Base-by-base conservation (phyloP, 2,888 invertebrate species). In the Heliothis peltigera region DNA sequence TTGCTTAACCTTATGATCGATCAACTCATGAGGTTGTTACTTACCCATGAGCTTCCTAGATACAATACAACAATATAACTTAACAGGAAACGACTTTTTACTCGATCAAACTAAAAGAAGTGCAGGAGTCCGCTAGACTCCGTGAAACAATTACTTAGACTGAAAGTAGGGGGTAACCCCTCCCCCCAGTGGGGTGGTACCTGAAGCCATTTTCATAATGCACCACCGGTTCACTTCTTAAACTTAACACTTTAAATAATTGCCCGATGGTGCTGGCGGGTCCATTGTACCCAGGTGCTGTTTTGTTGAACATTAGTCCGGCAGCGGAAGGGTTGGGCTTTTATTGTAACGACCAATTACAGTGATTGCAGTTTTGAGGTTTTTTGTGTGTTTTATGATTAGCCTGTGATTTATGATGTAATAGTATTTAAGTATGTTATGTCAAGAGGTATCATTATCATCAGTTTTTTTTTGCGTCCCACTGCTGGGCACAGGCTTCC, bases 171-270 rank as follows among this genome's bases (percentile, higher is more conserved):
- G 70, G 44, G 71, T 1, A 21, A 53, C 47, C 59, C 19, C 55
- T 43, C 67, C 57, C 49, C 54, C 42, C 59, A 39, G n/a, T n/a
- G n/a, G n/a, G 77, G 59, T 61, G 71, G 78, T 64, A 73, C 75
- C 80, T 81, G 80, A 76, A 86, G 87, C 91, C 87, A 92, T 92
- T 92, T 91, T 90, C 91, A 92, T 92, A 92, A 92, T 92, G 92
- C 92, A 91, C 89, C 66, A 68, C 64, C 84, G 77, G 81, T 79
- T 81, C 82, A 80, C 80, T 85, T 84, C 80, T 82, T 84, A 90
- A 91, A 92, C 87, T 92, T 91, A 89, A 90, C 90, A 91, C 92
- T 92, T 90, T 90, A 91, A 92, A 92, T 91, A 90, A 92, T 92
- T 91, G 91, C 82, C 84, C 49, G 77, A 53, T 67, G 54, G 56